Evolutionary conservation across 2,113 vertebrate species (phyloP).

Genomic region (Sylvietta virens): DNA sequence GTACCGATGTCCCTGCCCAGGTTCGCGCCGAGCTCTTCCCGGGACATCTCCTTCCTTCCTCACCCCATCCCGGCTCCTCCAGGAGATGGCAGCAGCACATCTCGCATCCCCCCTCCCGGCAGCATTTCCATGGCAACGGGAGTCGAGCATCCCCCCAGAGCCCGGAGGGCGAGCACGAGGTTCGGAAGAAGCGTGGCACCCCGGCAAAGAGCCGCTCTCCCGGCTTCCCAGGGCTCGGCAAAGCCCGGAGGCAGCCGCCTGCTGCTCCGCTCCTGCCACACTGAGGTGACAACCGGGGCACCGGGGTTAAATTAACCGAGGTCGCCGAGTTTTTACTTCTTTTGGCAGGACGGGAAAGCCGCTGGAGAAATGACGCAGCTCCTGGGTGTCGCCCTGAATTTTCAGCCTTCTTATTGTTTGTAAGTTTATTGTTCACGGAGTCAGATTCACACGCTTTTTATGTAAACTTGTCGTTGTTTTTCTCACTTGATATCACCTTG

Average conservation of each 20-base stretch:
- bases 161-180: background rate
- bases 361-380: accelerated
- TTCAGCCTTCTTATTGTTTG: no score
- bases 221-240: background rate
- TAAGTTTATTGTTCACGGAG: no score
- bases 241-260: background rate
- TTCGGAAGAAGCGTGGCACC: background rate
- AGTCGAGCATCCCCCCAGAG: background rate
- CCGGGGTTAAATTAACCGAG: accelerated
- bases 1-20: background rate
- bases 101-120: background rate
- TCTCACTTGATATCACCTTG: no score
- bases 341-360: background rate
- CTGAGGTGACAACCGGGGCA: accelerated
- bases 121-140: background rate
- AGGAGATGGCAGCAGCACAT: slow-evolving; percentile 54
- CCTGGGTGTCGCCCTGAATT: no score
- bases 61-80: background rate
- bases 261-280: background rate
- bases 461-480: no score
- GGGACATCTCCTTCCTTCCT: background rate
- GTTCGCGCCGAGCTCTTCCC: background rate
- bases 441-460: no score
- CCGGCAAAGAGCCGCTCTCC: background rate
- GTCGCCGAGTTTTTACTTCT: background rate